Evolutionary conservation across 2,113 vertebrate species (phyloP), one percentile per base, ranked within the genome.

Genomic region (Neodon shergylaensis): DNA sequence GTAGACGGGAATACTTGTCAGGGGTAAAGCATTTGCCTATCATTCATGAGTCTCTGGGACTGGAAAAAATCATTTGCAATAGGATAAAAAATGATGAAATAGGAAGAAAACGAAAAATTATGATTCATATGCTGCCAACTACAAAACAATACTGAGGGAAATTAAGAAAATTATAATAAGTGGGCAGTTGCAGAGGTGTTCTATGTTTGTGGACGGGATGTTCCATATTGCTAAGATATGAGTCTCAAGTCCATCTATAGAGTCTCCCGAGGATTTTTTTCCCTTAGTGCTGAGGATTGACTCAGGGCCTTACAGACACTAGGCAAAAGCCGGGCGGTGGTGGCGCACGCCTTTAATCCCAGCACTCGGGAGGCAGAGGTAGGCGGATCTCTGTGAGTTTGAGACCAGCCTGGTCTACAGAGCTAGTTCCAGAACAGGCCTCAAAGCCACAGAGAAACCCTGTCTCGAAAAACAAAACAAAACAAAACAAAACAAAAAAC

Each of bases 121-220:
- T 19, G 24, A 83, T 65, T 84, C 8, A 11, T 44, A 42, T 44
- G 19, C 39, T 65, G 10, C 36, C 21, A 39, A 26, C 22, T 39
- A 82, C 21, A 42, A 42, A 31, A 44, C 39, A 31, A 11, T 44
- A 9, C 54, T 31, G 81, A 44, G 39, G 82, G 58, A 19, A 17
- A 31, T 4, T 9, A 19, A 65, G 58, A 42, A 42, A 28, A 84
- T 11, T n/a, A 8, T 26, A 17, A 44, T 42, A 24, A 65, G 12
- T 5, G 4, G 8, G 5, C n/a, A 8, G 26, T 24, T 39, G 11
- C 4, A 17, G 10, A 5, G 21, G 33, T n/a, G 36, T 3, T 3
- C n/a, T 28, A 28, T 63, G 54, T 63, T 63, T 63, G n/a, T 31
- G 58, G 58, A 33, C 16, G 3, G 24, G 26, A 33, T 44, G 14